Percentiles rank a stretch among this genome's conserved stretches.
Conservation (phyloP, 2,888 invertebrate genomes). For the Erebia aethiops region DNA sequence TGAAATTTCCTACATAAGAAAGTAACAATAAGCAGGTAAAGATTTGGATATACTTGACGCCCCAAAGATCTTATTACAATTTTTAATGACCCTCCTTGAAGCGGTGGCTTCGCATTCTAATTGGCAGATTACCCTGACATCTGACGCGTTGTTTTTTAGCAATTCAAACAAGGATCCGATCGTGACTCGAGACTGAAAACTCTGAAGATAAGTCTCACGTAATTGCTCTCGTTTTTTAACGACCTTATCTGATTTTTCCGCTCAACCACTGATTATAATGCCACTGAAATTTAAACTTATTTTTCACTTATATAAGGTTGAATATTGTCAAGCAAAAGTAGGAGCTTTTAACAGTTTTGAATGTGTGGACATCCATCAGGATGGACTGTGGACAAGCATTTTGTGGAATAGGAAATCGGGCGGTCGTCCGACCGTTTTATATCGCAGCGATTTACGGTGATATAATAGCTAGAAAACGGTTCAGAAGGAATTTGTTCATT, state of each 20-base stretch:
- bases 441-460: constrained; percentile 73
- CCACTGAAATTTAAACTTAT: constrained; percentile 54
- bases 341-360: constrained; percentile 44
- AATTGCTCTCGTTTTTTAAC: constrained; percentile 80
- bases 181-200: constrained; percentile 56
- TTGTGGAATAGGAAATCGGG: constrained; percentile 77
- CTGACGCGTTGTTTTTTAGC: constrained; percentile 62
- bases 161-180: constrained; percentile 56
- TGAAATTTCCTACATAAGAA: too few species aligned
- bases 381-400: constrained; percentile 78
- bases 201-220: constrained; percentile 69
- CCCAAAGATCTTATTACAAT: constrained; percentile 29
- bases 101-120: constrained; percentile 66
- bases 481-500: constrained; percentile 28
- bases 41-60: constrained; percentile 3
- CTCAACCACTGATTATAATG: constrained; percentile 53
- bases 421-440: constrained; percentile 71
- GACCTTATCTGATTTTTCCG: constrained; percentile 73
- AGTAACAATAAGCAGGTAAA: neutral
- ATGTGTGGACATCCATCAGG: constrained; percentile 73
- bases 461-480: constrained; percentile 70
- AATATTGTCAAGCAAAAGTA: constrained; percentile 1
- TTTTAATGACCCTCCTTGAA: constrained; percentile 49
- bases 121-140: constrained; percentile 70
- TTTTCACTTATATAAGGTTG: accelerated